These are phyloP conservation scores for Nothoprocta pentlandii DNA, from an alignment of 2,113 vertebrate species.

Conservation along the genomic window DNA sequence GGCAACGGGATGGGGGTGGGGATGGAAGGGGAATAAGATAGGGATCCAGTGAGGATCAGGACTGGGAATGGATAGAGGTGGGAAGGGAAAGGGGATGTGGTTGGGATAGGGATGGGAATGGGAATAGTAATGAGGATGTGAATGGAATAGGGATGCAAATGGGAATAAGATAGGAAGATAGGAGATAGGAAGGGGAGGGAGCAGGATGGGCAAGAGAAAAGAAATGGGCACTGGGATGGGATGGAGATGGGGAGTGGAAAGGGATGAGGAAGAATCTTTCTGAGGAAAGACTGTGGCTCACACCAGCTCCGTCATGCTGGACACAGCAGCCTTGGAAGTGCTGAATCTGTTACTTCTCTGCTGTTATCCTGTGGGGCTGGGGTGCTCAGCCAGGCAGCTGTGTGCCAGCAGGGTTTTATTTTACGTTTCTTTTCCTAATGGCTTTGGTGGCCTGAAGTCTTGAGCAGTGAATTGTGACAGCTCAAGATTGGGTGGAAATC, in stretches of 20 bases:
- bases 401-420: constrained; percentile 36
- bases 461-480: constrained; percentile 47
- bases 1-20: background rate
- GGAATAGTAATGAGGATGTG: background rate
- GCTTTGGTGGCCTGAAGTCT: constrained; percentile 38
- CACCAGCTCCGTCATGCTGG: background rate
- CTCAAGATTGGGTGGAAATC: constrained; percentile 17
- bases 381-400: constrained; percentile 6
- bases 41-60: too few relatives aligned
- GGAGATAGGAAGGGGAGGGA: background rate
- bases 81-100: background rate
- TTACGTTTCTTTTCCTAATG: constrained; percentile 49
- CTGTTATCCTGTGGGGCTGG: constrained; percentile 9
- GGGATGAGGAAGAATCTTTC: background rate
- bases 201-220: background rate
- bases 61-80: too few relatives aligned
- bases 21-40: background rate
- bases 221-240: background rate
- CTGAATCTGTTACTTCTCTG: background rate
- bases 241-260: background rate
- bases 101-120: background rate
- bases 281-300: background rate
- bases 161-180: too few relatives aligned
- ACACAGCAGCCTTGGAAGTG: constrained; percentile 11
- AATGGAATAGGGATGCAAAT: background rate